phyloP scores from a whole-genome alignment of 2,797 vertebrate genomes.

The Limosa lapponica region DNA sequence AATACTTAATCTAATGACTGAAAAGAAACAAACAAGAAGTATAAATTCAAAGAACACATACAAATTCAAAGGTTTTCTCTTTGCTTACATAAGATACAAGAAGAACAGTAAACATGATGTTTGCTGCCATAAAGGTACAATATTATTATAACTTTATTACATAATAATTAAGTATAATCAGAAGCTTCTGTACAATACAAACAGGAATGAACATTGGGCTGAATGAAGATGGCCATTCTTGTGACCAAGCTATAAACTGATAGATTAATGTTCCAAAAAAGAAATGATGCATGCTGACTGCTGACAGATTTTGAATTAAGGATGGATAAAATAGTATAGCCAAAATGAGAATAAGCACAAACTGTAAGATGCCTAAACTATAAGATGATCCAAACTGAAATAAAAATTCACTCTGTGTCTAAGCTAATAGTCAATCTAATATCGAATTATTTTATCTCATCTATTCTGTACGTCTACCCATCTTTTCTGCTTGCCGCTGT shows the following conservation, averaged over 20 bases:
- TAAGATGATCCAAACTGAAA: neutral
- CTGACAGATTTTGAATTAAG: neutral
- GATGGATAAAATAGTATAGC: neutral
- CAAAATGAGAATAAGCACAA: neutral
- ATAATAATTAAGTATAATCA: neutral
- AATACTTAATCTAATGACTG: neutral
- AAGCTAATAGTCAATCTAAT: neutral
- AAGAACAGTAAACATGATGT: neutral
- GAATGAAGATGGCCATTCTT: neutral
- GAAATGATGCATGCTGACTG: neutral
- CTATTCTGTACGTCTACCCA: neutral
- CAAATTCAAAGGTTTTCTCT: neutral
- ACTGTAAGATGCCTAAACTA: neutral
- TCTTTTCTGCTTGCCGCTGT: neutral
- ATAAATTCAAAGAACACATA: neutral
- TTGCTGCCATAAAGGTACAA: neutral
- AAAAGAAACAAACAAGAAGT: neutral
- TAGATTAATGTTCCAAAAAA: neutral
- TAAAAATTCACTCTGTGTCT: neutral
- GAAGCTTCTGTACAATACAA: neutral
- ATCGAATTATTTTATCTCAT: fast-evolving
- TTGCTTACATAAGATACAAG: neutral
- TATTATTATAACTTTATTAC: neutral
- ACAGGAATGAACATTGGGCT: neutral
- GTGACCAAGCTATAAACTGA: neutral